Base-by-base conservation (phyloP, 2,113 vertebrate species). In the Petrocephalus zakoni region DNA sequence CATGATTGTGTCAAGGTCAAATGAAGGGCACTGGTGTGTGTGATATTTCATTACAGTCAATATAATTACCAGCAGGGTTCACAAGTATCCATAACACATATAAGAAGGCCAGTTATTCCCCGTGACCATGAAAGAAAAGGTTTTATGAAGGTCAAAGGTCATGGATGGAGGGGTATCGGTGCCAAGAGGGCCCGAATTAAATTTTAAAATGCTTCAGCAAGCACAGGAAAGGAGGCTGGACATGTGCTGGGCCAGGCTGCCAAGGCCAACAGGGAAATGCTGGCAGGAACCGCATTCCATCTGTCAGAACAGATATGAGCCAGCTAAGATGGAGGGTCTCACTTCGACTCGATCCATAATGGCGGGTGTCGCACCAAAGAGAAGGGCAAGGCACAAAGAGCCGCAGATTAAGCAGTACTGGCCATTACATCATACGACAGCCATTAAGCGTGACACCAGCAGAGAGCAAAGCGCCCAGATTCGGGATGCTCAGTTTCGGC, bases 211-310 rank as follows among this genome's bases (percentile, higher is more conserved):
- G n/a, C 21, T 75, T 75, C 88, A 75, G 21, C 42, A 42, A 86
- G 56, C 21, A 86, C 47, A 53, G 56, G 88, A 89, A 85, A 72
- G 22, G 55, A 58, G 46, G 83, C 61, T 85, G 72, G 58, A 89
- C 56, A 72, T 68, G 37, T 64, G 78, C 22, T 85, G 34, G n/a
- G 7, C 11, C 42, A 46, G 53, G 2, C 7, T 72, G 88, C 88
- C 83, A 86, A 52, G 49, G 75, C 46, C 42, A 86, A 86, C 46
- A 89, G 81, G n/a, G 61, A 86, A 78, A 61, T 9, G 46, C 58
- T 85, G 88, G 46, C 87, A 83, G 78, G 49, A 83, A 61, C 29
- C 55, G 9, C 29, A 19, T 49, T 83, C 51, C 75, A 13, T 51
- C 56, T 86, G 82, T 51, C 22, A 49, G 47, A 47, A 6, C 47